phyloP scores from a whole-genome alignment of 2,797 vertebrate genomes.

The Pseudochromis fuscus region DNA sequence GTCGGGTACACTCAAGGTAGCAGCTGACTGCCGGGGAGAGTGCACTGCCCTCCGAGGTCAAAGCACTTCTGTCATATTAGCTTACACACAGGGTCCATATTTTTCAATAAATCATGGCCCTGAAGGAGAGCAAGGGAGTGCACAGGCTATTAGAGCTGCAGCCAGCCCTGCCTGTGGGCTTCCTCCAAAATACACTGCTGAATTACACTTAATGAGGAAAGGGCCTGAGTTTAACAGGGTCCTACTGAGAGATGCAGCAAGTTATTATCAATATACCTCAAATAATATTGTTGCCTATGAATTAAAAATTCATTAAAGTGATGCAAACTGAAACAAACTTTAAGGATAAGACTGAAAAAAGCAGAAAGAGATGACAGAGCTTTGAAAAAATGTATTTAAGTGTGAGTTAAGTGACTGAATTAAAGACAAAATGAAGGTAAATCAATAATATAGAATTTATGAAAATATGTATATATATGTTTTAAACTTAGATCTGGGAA shows the following conservation, averaged over 20 bases:
- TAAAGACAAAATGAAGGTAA: too few species aligned
- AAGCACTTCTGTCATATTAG: conserved; percentile 82
- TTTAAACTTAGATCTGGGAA: too few species aligned
- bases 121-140: conserved; percentile 51
- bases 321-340: background rate
- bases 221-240: background rate
- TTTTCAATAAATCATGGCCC: conserved; percentile 80
- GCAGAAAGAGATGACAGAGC: too few species aligned
- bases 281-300: background rate
- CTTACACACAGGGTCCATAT: conserved; percentile 71
- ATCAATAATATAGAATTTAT: too few species aligned
- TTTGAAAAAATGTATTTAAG: too few species aligned
- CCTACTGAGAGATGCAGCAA: background rate
- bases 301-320: background rate
- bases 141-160: conserved; percentile 47
- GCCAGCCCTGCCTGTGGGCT: conserved; percentile 1
- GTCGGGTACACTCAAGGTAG: conserved; percentile 50
- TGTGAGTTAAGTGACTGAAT: too few species aligned
- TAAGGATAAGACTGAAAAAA: background rate
- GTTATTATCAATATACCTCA: background rate
- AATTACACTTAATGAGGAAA: conserved; percentile 29
- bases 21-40: conserved; percentile 55
- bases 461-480: too few species aligned
- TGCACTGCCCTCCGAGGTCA: conserved; percentile 72
- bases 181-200: background rate